These are phyloP conservation scores for Orthonevra nobilis DNA, from an alignment of 2,888 invertebrate species.

Conservation along the genomic window DNA sequence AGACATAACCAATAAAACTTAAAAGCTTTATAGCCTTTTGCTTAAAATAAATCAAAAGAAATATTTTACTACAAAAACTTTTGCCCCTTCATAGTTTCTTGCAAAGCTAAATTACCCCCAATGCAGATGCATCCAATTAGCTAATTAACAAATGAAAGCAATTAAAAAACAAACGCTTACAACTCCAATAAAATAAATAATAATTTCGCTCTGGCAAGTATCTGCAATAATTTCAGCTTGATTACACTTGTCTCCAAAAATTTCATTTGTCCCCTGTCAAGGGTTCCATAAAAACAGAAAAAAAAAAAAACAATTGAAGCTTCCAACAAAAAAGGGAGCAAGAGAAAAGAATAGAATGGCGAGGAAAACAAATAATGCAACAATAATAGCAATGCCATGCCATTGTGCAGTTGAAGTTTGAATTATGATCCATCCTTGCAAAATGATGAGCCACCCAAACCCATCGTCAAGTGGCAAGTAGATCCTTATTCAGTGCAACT, in stretches of 20 bases:
- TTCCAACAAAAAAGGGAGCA: no score
- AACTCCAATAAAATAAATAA: not conserved
- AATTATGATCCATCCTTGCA: slow-evolving; percentile 60
- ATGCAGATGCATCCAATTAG: no score
- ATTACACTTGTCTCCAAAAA: slow-evolving; percentile 34
- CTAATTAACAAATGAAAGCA: not conserved
- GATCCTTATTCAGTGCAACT: no score
- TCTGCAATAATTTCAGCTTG: slow-evolving; percentile 41
- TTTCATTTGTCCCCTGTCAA: slow-evolving; percentile 41
- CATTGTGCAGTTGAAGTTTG: slow-evolving; percentile 64
- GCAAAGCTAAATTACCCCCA: no score
- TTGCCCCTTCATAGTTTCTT: no score
- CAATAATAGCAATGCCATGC: slow-evolving; percentile 50
- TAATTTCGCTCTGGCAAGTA: slow-evolving; percentile 15
- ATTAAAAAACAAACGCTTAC: not conserved
- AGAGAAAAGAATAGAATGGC: not conserved
- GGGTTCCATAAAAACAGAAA: not conserved
- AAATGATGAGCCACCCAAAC: slow-evolving; percentile 52
- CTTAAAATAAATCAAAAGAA: no score
- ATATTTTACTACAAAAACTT: no score
- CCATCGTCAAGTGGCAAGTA: no score
- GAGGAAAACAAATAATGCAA: slow-evolving; percentile 48
- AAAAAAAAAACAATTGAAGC: slow-evolving; percentile 15
- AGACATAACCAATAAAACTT: no score
- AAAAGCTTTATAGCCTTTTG: no score